Evolutionary conservation across 2,113 vertebrate genomes (phyloP), one percentile per base, ranked within the genome.

Genomic region (Origma solitaria): DNA sequence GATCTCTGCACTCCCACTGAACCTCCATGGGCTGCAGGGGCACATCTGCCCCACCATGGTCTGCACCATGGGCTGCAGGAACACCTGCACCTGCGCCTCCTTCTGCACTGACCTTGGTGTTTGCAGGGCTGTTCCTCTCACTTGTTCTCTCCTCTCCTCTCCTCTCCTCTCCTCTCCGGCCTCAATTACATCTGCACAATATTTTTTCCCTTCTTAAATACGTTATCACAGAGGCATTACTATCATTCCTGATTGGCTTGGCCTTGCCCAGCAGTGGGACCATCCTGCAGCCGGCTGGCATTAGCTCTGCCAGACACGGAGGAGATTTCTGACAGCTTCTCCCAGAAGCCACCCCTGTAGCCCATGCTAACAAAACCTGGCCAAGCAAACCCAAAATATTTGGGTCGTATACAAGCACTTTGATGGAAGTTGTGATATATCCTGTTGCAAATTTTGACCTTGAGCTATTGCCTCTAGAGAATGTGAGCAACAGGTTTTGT

Each of bases 21-120:
- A 25, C 11, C 13, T 35, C 25, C 5, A 9, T 5, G n/a, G 38
- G 11, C n/a, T n/a, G 15, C n/a, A 35, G 42, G n/a, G 9, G 1
- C 37, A 31, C 13, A 27, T 37, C 2, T 69, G 22, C 15, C 18
- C 6, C 18, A 30, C 9, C 11, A 4, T 10, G 20, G 28, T 10
- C 13, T 66, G 24, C 35, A 7, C 5, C 4, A 30, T 0, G 0
- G 15, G 8, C 19, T 47, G 33, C 23, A 35, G 33, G 20, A n/a
- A 8, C 38, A 61, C 11, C 15, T 60, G n/a, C n/a, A n/a, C 14
- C 20, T 53, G 13, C 11, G 9, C 4, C 5, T 66, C 60, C 30
- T 66, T 82, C 45, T 54, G 6, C n/a, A 40, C 30, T 22, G 38
- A 45, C 12, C 20, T 47, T 76, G n/a, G 17, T 35, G 47, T 18